These are phyloP conservation scores for Peribatodes rhomboidaria DNA, from an alignment of 2,888 invertebrate species.

Conservation along the genomic window DNA sequence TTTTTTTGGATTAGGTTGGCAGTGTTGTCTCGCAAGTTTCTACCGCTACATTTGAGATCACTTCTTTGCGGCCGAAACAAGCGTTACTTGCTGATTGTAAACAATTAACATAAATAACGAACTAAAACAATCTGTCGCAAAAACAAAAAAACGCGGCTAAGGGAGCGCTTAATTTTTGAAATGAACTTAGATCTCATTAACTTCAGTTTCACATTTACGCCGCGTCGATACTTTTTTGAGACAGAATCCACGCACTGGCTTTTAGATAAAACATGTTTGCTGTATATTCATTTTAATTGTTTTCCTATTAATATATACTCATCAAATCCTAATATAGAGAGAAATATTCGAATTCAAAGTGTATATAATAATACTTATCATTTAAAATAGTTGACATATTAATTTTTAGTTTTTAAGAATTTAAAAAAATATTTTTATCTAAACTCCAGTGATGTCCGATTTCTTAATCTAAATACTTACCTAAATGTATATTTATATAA, in stretches of 20 bases:
- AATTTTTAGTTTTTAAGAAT: not conserved
- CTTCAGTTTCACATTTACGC: not conserved
- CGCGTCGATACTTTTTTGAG: slow-evolving; percentile 20
- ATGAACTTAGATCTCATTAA: not conserved
- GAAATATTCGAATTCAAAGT: slow-evolving; percentile 7
- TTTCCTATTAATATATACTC: slow-evolving; percentile 7
- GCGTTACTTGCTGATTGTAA: slow-evolving; percentile 44
- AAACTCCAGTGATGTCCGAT: slow-evolving; percentile 31
- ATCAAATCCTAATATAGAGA: slow-evolving; percentile 7
- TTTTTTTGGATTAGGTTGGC: slow-evolving; percentile 69
- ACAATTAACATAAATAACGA: slow-evolving; percentile 54
- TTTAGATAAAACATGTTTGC: slow-evolving; percentile 18
- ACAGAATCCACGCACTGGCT: slow-evolving; percentile 14
- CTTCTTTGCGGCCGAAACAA: slow-evolving; percentile 70
- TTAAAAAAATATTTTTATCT: slow-evolving; percentile 36
- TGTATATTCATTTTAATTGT: not conserved
- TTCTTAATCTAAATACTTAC: slow-evolving; percentile 20
- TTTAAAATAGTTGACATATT: no score
- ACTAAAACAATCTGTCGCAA: slow-evolving; percentile 32
- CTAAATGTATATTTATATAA: slow-evolving; percentile 53
- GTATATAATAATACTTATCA: slow-evolving; percentile 4
- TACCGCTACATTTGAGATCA: slow-evolving; percentile 77
- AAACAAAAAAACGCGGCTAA: slow-evolving; percentile 15
- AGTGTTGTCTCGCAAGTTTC: slow-evolving; percentile 63
- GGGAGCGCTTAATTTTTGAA: not conserved